phyloP scores from a whole-genome alignment of 64 coral and sea anemone species.

The Pocillopora verrucosa region DNA sequence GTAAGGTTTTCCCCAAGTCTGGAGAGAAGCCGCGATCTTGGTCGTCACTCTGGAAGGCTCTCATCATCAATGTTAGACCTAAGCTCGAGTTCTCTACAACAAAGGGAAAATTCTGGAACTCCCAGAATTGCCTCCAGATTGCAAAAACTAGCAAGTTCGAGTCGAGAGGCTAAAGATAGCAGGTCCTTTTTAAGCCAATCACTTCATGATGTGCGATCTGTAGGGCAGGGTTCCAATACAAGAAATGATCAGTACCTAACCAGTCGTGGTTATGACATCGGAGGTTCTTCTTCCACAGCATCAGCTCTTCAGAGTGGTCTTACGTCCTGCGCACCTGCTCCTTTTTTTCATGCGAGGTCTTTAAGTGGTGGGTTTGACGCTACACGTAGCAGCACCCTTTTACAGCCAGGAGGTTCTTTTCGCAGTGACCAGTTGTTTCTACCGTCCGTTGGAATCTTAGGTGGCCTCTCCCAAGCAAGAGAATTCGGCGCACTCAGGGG shows the following conservation, averaged over 20 bases:
- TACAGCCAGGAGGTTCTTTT: background rate
- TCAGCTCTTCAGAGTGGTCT: background rate
- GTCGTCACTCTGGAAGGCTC: background rate
- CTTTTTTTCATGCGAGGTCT: background rate
- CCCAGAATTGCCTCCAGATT: background rate
- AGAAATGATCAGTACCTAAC: slow-evolving; percentile 1
- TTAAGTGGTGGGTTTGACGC: slow-evolving; percentile 8
- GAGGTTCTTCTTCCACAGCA: background rate
- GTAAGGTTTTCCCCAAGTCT: slow-evolving; percentile 12
- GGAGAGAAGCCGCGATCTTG: slow-evolving; percentile 8
- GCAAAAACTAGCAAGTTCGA: background rate
- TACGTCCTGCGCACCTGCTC: background rate
- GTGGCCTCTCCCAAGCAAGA: slow-evolving; percentile 18
- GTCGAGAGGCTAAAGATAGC: background rate
- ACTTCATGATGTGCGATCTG: background rate
- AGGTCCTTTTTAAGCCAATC: slow-evolving; percentile 11
- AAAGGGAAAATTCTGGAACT: background rate
- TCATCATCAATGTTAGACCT: slow-evolving; percentile 21
- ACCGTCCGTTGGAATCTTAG: slow-evolving; percentile 30
- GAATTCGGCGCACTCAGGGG: background rate
- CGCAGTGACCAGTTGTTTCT: slow-evolving; percentile 9
- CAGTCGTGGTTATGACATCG: background rate
- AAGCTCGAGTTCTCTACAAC: background rate
- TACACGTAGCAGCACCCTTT: background rate
- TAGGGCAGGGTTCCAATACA: background rate